Evolutionary conservation across 2,888 invertebrate species (phyloP), one percentile per base, ranked within the genome.

Genomic region (Ectropis crepuscularia): DNA sequence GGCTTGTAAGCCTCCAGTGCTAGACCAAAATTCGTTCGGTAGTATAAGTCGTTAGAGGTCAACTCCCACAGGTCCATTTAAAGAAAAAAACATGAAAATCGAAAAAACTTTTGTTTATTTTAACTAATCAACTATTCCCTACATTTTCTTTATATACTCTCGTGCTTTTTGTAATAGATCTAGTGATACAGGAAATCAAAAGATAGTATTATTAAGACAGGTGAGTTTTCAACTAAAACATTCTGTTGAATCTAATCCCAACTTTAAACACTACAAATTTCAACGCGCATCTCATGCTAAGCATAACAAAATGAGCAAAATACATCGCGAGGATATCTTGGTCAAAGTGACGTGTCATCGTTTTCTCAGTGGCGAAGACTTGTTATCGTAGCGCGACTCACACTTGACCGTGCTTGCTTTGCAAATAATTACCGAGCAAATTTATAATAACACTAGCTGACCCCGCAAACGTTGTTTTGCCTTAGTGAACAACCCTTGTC

Each of bases 371-470:
- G 41, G 53, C 45, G 16, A 42, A 47, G 16, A 6, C 46, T 50
- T 55, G 63, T 63, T 69, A 64, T 69, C 57, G 57, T 46, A 46
- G 41, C n/a, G 58, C 16, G 16, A 28, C 38, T 65, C n/a, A 46
- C 64, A 61, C 69, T 69, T 53, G 65, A 58, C 57, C 59, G 42
- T 38, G 57, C 63, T 59, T 58, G 55, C 70, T 48, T 50, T 49
- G 68, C 68, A 68, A 70, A 70, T 67, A 67, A 70, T 70, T 70
- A 70, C 68, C n/a, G 51, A 51, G 70, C 68, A 65, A 45, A 68
- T 57, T 70, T 61, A 43, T 57, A 47, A 28, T 28, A 28, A 28
- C 16, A 28, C n/a, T n/a, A n/a, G n/a, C n/a, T n/a, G n/a, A n/a
- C n/a, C n/a, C n/a, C n/a, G n/a, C n/a, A n/a, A n/a, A n/a, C n/a